phyloP scores from a whole-genome alignment of 2,888 invertebrate species.

The Lottia scabra region DNA sequence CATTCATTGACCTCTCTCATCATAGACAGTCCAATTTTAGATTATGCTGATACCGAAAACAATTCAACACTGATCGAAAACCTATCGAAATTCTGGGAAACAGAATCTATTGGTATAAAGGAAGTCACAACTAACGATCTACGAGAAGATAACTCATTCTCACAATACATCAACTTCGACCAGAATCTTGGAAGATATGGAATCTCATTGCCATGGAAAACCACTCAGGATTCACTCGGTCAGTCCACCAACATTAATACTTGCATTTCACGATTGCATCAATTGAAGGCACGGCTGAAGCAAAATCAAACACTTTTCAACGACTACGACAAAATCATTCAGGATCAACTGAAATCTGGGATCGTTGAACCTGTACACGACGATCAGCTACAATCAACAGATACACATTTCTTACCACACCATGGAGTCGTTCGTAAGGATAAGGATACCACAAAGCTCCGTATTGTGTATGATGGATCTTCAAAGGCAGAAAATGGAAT shows the following conservation, averaged over 20 bases:
- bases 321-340: not conserved
- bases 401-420: not conserved
- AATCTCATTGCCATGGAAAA: conserved; percentile 1
- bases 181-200: not conserved
- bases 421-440: not conserved
- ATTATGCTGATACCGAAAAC: too few species aligned
- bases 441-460: not conserved
- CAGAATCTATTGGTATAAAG: not conserved
- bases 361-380: too few species aligned
- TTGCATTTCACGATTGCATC: not conserved
- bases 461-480: conserved; percentile 8
- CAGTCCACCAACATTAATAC: not conserved
- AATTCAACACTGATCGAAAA: not conserved
- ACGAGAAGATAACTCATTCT: not conserved
- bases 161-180: not conserved
- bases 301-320: not conserved
- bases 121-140: not conserved
- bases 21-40: not conserved
- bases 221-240: not conserved
- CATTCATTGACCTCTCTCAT: not conserved
- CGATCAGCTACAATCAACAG: not conserved
- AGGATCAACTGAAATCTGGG: not conserved
- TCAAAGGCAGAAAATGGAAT: not conserved
- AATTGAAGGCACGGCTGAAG: not conserved
- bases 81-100: not conserved